Base-by-base conservation (phyloP, 2,888 invertebrate species). In the Rugalucina vietnamica region DNA sequence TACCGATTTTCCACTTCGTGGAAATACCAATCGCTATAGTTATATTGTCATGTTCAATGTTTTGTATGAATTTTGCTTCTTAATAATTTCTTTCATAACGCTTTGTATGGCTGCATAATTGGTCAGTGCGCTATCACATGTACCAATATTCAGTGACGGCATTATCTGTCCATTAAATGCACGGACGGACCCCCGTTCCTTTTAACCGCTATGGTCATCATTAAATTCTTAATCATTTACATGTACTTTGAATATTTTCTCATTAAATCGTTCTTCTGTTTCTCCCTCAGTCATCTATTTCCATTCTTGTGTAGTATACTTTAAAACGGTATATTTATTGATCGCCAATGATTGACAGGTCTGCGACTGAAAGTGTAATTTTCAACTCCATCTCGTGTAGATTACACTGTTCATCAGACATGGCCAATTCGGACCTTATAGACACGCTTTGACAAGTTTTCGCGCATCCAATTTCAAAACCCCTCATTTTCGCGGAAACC, bases 401-500 rank as follows among this genome's bases (percentile, higher is more conserved):
- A 49, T 72, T 72, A 43, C 79, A 81, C 27, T 81, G 83, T 60
- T 78, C 79, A 79, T 54, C 75, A 43, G 76, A 78, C 75, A 79
- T 60, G 79, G 36, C 76, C 83, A 80, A 87, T 83, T 85, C 79
- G 79, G 79, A 81, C 79, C 80, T 85, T 85, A 36, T 85, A 83
- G 87, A 85, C 87, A 85, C 87, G 80, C 82, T 85, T 87, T 87
- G 87, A 81, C 60, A 70, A 36, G 50, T 34, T 34, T 49, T 76
- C 79, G 72, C 32, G 81, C 54, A 78, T 76, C 82, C 81, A 79
- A 85, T 87, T 87, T 78, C 70, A 69, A 76, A 81, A 72, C 85
- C 82, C 39, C 76, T 71, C 85, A 85, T 87, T 87, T 84, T 83
- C 83, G 83, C 85, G 76, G 78, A 80, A 84, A 80, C 77, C 81